These are phyloP conservation scores for Cheilosia scutellata DNA, from an alignment of 2,888 invertebrate species.

Conservation along the genomic window DNA sequence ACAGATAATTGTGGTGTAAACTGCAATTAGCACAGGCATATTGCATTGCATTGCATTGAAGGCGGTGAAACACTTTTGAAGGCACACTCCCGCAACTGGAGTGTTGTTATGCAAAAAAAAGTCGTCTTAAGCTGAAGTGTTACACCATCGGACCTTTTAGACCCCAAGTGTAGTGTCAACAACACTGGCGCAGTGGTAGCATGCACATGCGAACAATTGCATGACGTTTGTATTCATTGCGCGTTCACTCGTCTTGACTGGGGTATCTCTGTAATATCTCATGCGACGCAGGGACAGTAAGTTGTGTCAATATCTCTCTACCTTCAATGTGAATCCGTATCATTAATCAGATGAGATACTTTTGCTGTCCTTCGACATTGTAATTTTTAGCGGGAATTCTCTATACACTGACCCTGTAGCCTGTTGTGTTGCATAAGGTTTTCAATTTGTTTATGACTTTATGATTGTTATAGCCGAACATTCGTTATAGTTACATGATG, in stretches of 20 bases:
- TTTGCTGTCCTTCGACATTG: slow-evolving; percentile 51
- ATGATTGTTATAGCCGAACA: neutral
- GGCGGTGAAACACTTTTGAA: slow-evolving; percentile 54
- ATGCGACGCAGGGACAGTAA: slow-evolving; percentile 23
- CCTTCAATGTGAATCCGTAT: slow-evolving; percentile 52
- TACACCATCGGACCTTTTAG: slow-evolving; percentile 30
- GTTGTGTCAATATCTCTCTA: slow-evolving; percentile 54
- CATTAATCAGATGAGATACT: slow-evolving; percentile 68
- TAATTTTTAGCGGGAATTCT: slow-evolving; percentile 27
- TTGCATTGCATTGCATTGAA: slow-evolving; percentile 10
- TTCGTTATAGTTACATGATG: neutral
- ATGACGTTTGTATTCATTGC: slow-evolving; percentile 24
- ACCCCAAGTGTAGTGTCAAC: slow-evolving; percentile 44
- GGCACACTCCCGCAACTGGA: slow-evolving; percentile 28
- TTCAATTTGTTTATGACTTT: slow-evolving; percentile 28
- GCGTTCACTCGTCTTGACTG: slow-evolving; percentile 15
- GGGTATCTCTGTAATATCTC: slow-evolving; percentile 5
- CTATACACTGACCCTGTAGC: slow-evolving; percentile 23
- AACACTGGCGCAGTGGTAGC: slow-evolving; percentile 12
- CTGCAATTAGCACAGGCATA: slow-evolving; percentile 30
- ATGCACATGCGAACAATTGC: neutral
- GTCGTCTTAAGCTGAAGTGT: slow-evolving; percentile 24
- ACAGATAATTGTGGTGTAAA: neutral
- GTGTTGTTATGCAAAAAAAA: slow-evolving; percentile 45
- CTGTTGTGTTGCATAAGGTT: slow-evolving; percentile 15